Conservation (phyloP, 2,888 invertebrate genomes). For the Ellobium chinense region DNA sequence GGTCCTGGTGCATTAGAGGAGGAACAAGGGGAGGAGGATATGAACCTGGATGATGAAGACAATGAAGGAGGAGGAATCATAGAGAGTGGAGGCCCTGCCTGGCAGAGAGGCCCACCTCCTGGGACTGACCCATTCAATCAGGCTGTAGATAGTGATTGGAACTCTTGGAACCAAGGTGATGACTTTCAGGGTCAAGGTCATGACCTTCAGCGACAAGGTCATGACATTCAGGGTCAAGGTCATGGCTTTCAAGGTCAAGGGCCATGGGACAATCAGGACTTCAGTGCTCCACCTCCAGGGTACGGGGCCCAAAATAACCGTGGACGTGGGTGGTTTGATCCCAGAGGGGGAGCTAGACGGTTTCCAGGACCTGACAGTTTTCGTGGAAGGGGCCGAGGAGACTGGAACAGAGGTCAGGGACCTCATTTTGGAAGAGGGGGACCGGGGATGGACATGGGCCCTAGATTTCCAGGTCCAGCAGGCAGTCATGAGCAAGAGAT, state of each 20-base stretch:
- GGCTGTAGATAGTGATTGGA: not conserved
- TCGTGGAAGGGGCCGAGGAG: conserved; percentile 34
- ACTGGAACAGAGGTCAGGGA: not conserved
- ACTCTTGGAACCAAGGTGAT: conserved; percentile 2
- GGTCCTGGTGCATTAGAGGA: not conserved
- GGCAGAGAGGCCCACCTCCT: not conserved
- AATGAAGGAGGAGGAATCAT: conserved; percentile 30
- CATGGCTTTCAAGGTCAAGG: conserved; percentile 6
- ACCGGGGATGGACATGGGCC: not conserved
- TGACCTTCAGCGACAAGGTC: not conserved
- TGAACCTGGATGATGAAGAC: conserved; percentile 49
- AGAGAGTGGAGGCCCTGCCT: not conserved
- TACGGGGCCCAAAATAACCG: conserved; percentile 41
- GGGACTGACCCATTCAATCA: not conserved
- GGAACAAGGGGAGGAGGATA: conserved; percentile 50
- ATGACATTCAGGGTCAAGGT: not conserved
- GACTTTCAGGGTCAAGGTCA: not conserved
- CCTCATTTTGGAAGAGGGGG: conserved; percentile 7
- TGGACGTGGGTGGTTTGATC: conserved; percentile 31
- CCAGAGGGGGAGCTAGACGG: conserved; percentile 12
- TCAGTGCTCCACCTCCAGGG: not conserved
- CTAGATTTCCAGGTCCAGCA: not conserved
- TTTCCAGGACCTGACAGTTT: conserved; percentile 3
- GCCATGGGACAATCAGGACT: not conserved
- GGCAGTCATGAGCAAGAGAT: conserved; percentile 19